Base-by-base conservation (phyloP, 1,140 invertebrate species). In the Neodiprion virginianus region DNA sequence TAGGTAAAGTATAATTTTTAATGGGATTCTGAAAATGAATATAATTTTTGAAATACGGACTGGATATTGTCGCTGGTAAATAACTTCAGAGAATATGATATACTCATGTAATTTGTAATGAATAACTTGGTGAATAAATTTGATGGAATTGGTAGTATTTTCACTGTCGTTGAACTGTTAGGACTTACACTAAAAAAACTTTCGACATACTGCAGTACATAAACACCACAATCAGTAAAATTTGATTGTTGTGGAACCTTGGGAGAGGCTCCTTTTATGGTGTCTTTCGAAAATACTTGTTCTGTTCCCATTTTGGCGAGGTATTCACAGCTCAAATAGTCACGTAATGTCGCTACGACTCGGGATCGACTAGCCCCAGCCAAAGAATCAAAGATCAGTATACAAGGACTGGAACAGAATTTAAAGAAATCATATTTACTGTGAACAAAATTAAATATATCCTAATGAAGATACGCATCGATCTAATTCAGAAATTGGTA, bases 211-310 rank as follows among this genome's bases (percentile, higher is more conserved):
- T 99, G 96, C 49, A 99, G 89, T 65, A 99, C 89, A 89, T 96
- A 99, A 8, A 99, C 89, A 4, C 98, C 98, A 90, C 98, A 99
- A 88, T 99, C 98, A 61, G 95, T 96, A 84, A 94, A 97, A 90
- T 99, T 99, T 75, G 94, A 96, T 89, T 99, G 98, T 84, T 98
- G 97, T 21, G 98, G 98, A 74, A 98, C 96, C 90, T 95, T 96
- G 0, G 96, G 95, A 81, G 92, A 93, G 70, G 92, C 92, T 4
- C 96, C 96, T 83, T 94, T 95, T 72, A 97, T 95, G 23, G 93
- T 94, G 81, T 94, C 92, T 86, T 94, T 95, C 48, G 92, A 93
- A 83, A 96, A 96, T 67, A 90, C 79, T 84, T 90, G 92, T 82
- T 89, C 91, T 75, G 75, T 84, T 68, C 88, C 89, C 81, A 91